Evolutionary conservation across 2,888 invertebrate species (phyloP).

Genomic region (Parascotia fuliginaria): DNA sequence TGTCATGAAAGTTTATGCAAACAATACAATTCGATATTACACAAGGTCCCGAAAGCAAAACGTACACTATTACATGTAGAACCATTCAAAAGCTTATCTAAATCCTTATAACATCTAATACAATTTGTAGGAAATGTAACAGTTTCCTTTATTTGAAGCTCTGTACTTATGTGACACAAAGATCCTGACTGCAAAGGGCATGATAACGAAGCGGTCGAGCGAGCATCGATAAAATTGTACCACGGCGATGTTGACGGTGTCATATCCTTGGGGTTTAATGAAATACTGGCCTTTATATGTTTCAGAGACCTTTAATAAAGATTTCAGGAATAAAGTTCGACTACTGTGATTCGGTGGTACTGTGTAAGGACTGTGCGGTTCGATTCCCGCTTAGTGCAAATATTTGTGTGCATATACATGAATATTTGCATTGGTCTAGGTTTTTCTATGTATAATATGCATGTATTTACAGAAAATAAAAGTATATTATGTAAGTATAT

Average conservation of each 20-base stretch:
- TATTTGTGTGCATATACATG: no score
- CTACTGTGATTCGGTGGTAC: not conserved
- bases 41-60: not conserved
- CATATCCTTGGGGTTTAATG: conserved; percentile 1
- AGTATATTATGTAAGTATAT: no score
- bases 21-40: no score
- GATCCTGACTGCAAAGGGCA: conserved; percentile 1
- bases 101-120: not conserved
- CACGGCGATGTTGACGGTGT: conserved; percentile 16
- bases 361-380: no score
- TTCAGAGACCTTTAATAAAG: not conserved
- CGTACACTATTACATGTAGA: not conserved
- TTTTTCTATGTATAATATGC: no score
- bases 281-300: not conserved
- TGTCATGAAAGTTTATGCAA: no score
- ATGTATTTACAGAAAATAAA: no score
- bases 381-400: no score
- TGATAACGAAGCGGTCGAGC: conserved; percentile 9
- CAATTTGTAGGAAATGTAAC: not conserved
- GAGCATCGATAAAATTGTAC: conserved; percentile 20
- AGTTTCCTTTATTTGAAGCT: not conserved
- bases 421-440: no score
- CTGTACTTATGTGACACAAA: not conserved
- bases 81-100: not conserved
- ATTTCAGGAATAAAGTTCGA: not conserved